These are phyloP conservation scores for Plusia festucae DNA, from an alignment of 2,888 invertebrate species.

Conservation along the genomic window DNA sequence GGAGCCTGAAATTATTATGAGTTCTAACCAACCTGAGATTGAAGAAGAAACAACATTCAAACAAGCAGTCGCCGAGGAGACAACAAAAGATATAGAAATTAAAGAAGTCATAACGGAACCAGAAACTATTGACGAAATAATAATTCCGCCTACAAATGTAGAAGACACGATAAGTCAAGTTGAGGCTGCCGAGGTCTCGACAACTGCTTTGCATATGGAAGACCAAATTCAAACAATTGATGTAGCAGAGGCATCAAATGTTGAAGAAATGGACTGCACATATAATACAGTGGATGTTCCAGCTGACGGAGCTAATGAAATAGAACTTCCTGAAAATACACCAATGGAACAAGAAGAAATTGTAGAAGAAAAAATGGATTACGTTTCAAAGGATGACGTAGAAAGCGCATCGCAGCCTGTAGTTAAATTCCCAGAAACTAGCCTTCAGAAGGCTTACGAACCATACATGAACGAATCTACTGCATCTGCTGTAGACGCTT, in stretches of 20 bases:
- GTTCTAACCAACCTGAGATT: conserved; percentile 6
- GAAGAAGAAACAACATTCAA: conserved; percentile 19
- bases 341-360: conserved; percentile 31
- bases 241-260: conserved; percentile 22
- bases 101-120: conserved; percentile 12
- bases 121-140: conserved; percentile 8
- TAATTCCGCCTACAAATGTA: conserved; percentile 7
- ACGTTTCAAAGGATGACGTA: conserved; percentile 15
- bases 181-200: conserved; percentile 6
- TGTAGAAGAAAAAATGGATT: conserved; percentile 18
- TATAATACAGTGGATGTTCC: neutral
- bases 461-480: conserved; percentile 82
- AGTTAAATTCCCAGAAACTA: conserved; percentile 48
- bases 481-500: conserved; percentile 84
- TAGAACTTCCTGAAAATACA: conserved; percentile 22
- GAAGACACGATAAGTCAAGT: conserved; percentile 10
- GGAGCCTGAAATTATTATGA: conserved; percentile 6
- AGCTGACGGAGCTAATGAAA: conserved; percentile 24
- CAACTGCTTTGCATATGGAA: neutral
- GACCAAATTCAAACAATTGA: conserved; percentile 13
- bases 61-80: conserved; percentile 8
- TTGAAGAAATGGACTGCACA: neutral
- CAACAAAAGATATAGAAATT: conserved; percentile 6
- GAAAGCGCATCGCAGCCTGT: conserved; percentile 33
- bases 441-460: conserved; percentile 57